These are phyloP conservation scores for Dermolepida albohirtum DNA, from an alignment of 2,888 invertebrate species.

Conservation along the genomic window DNA sequence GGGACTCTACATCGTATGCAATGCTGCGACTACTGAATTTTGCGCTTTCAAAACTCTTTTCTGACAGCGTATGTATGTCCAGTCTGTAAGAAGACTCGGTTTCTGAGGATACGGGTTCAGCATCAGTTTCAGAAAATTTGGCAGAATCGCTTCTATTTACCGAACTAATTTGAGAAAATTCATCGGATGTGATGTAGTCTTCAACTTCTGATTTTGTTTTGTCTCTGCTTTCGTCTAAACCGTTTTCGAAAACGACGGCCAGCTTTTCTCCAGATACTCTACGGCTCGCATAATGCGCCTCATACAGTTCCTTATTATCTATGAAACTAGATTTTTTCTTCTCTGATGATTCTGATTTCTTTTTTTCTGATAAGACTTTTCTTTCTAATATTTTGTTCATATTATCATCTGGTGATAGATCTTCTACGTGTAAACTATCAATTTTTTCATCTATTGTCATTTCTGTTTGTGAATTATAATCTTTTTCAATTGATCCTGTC, in stretches of 20 bases:
- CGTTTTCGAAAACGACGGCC: conserved; percentile 24
- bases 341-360: neutral
- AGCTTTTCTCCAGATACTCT: conserved; percentile 24
- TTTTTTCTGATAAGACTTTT: neutral
- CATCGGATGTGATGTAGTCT: conserved; percentile 48
- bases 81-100: conserved; percentile 58
- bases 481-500: no score
- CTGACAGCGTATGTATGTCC: conserved; percentile 53
- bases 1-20: conserved; percentile 52
- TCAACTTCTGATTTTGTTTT: conserved; percentile 28
- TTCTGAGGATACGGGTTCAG: conserved; percentile 60
- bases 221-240: conserved; percentile 24
- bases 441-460: neutral
- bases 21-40: conserved; percentile 21
- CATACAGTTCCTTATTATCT: neutral
- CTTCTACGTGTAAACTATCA: conserved; percentile 1
- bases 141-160: conserved; percentile 53
- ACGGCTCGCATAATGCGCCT: neutral
- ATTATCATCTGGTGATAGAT: conserved; percentile 17
- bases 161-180: conserved; percentile 51
- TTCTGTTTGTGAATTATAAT: no score
- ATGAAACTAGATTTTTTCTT: neutral
- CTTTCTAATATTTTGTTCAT: neutral
- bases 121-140: conserved; percentile 59
- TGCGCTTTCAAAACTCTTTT: conserved; percentile 45